Percentiles rank a stretch among this genome's conserved stretches.
phyloP scores from a whole-genome alignment of 2,797 vertebrate species.

The Mormyrus proboscirostris region DNA sequence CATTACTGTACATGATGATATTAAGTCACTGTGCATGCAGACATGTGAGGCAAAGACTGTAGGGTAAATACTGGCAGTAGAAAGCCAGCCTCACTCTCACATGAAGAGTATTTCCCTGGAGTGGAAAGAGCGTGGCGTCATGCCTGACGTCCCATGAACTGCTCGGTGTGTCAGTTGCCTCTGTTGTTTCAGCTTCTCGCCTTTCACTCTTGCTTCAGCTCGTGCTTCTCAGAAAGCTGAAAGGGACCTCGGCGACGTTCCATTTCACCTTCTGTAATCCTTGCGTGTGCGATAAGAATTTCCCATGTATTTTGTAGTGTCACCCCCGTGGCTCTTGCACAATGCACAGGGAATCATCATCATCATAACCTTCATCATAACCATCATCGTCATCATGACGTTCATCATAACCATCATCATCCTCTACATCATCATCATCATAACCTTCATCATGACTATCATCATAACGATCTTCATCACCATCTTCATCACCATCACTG shows the following conservation, averaged over 20 bases:
- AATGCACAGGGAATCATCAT: constrained; percentile 36
- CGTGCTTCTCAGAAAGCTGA: constrained; percentile 36
- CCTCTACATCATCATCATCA: not conserved
- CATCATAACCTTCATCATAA: constrained; percentile 21
- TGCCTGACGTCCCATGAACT: not conserved
- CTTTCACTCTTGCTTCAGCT: not conserved
- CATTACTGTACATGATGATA: not conserved
- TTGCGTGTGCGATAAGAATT: constrained; percentile 50
- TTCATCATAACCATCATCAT: constrained; percentile 21
- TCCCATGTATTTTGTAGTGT: constrained; percentile 37
- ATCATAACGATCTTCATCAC: not conserved
- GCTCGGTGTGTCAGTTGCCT: constrained; percentile 13
- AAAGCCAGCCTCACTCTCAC: not conserved
- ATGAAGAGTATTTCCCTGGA: not conserved
- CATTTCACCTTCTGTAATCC: constrained; percentile 33
- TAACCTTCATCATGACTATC: not conserved
- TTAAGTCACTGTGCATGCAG: not conserved
- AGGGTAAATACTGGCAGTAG: not conserved
- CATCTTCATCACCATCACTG: constrained; percentile 20
- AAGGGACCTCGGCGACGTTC: constrained; percentile 43
- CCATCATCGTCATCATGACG: not conserved
- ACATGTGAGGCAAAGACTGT: not conserved
- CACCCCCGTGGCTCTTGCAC: constrained; percentile 34
- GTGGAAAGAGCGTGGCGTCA: not conserved
- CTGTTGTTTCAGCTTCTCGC: constrained; percentile 15